phyloP scores from a whole-genome alignment of 2,888 invertebrate species.

The Antheraea assamensis region DNA sequence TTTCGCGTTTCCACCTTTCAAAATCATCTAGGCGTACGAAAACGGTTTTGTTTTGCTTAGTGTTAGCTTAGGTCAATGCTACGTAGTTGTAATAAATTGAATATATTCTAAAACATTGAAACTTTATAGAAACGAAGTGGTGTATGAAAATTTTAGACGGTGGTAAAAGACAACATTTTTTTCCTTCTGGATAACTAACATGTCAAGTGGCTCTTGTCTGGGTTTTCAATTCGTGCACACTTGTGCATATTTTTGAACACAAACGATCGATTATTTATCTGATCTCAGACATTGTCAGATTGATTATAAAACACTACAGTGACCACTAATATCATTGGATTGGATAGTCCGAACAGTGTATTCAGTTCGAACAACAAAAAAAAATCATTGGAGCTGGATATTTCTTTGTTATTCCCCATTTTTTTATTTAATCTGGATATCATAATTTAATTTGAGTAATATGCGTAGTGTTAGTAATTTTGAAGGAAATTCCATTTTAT shows the following conservation, averaged over 20 bases:
- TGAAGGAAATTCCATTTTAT: neutral
- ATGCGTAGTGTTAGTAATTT: neutral
- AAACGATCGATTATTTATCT: no score
- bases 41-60: conserved; percentile 20
- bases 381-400: neutral
- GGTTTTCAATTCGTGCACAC: no score
- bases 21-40: conserved; percentile 29
- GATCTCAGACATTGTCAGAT: neutral
- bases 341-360: no score
- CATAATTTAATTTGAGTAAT: neutral
- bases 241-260: no score
- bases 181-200: no score
- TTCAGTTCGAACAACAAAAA: no score
- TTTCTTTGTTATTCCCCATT: neutral
- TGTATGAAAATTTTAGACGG: neutral
- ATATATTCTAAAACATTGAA: neutral
- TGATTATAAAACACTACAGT: neutral
- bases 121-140: neutral
- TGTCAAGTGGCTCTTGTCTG: no score
- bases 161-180: no score
- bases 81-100: neutral
- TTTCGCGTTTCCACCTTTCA: conserved; percentile 45
- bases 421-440: neutral
- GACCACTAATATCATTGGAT: neutral
- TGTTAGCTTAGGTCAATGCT: conserved; percentile 11